These are phyloP conservation scores for Pachyramphus minor DNA, from an alignment of 2,113 vertebrate species.

Conservation along the genomic window DNA sequence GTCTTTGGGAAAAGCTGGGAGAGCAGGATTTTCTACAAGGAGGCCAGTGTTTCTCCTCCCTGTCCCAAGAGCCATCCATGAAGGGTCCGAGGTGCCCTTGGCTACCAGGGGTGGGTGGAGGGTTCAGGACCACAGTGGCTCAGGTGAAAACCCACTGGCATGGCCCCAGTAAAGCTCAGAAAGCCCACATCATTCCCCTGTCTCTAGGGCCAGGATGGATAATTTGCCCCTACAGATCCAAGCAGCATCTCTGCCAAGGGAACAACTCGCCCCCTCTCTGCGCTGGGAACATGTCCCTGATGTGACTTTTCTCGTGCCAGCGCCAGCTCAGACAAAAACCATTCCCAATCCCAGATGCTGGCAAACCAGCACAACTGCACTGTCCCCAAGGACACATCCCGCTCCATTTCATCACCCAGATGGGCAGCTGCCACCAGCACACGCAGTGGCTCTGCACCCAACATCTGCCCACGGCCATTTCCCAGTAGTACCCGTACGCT, in stretches of 20 bases:
- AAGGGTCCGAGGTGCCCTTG: rapidly evolving
- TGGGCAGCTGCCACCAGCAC: neutral
- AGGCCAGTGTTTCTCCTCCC: neutral
- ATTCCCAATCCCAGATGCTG: neutral
- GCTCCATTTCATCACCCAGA: neutral
- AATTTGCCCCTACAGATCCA: neutral
- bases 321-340: neutral
- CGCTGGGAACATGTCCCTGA: neutral
- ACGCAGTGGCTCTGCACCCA: neutral
- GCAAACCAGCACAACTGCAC: neutral
- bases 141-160: neutral
- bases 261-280: neutral
- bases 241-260: neutral
- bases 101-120: neutral
- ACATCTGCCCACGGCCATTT: neutral
- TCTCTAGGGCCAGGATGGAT: rapidly evolving
- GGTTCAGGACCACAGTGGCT: rapidly evolving
- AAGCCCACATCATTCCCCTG: neutral
- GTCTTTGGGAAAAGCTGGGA: neutral
- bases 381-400: neutral
- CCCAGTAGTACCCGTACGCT: neutral
- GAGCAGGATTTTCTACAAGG: neutral
- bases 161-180: rapidly evolving
- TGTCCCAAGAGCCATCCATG: neutral
- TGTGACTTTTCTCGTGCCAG: neutral